Evolutionary conservation across 2,797 vertebrate species (phyloP).

Genomic region (Takifugu ocellatus): DNA sequence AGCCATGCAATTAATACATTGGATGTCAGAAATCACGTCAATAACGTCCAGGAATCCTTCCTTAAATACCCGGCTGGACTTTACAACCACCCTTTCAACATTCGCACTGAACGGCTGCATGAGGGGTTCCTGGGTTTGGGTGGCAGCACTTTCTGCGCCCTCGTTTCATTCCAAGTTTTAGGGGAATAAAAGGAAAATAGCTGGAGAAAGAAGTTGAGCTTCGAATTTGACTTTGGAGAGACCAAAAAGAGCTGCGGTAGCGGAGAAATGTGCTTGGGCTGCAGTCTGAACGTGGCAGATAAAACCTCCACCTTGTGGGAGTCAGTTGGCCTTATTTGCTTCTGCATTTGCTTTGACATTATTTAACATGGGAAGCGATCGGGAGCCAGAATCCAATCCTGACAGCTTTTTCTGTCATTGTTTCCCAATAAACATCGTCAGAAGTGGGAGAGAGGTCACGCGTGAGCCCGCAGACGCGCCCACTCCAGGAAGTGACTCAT

Average conservation of each 20-base stretch:
- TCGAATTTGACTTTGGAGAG: conserved; percentile 39
- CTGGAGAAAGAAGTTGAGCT: conserved; percentile 15
- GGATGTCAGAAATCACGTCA: no score
- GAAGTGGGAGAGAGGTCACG: conserved; percentile 1
- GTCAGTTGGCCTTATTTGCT: conserved; percentile 29
- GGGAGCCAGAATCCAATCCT: conserved; percentile 15
- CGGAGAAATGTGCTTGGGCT: conserved; percentile 30
- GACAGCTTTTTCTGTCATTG: conserved; percentile 8
- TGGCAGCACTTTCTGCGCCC: no score
- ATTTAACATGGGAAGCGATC: conserved; percentile 41
- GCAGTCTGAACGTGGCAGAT: conserved; percentile 49
- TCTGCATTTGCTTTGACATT: conserved; percentile 25
- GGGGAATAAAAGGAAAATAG: background rate
- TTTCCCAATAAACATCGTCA: conserved; percentile 19
- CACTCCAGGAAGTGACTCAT: conserved; percentile 33
- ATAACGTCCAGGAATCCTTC: no score
- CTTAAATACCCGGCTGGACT: no score
- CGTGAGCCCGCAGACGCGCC: conserved; percentile 19
- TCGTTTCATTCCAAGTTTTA: conserved; percentile 4
- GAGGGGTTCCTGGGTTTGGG: no score
- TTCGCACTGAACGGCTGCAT: no score
- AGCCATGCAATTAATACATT: no score
- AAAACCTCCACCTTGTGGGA: conserved; percentile 45
- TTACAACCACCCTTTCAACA: no score
- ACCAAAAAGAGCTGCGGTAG: conserved; percentile 17